Evolutionary conservation across 2,888 invertebrate species (phyloP).

Genomic region (Limnephilus auricula): DNA sequence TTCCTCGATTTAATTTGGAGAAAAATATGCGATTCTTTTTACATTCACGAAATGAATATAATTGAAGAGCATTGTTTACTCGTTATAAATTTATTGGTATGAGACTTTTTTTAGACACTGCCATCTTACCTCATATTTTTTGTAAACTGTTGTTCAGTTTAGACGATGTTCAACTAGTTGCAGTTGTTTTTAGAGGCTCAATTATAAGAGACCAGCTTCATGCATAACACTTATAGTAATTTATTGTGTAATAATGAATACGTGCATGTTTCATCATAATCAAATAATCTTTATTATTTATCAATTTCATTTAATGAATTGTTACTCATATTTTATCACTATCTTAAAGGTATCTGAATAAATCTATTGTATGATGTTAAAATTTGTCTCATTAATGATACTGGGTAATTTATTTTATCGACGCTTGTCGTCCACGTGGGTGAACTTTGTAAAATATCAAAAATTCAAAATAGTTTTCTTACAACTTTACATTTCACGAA

Average conservation of each 20-base stretch:
- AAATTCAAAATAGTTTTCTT: no score
- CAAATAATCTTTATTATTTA: neutral
- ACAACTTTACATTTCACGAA: no score
- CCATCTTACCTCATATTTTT: neutral
- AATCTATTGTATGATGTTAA: neutral
- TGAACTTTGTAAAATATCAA: no score
- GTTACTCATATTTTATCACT: neutral
- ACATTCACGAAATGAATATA: neutral
- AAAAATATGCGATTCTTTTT: neutral
- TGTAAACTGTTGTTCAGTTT: neutral
- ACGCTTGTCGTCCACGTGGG: neutral
- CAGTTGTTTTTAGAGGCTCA: neutral
- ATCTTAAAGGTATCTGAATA: neutral
- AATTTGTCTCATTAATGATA: neutral
- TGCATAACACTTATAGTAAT: neutral
- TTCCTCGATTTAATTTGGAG: neutral
- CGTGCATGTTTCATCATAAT: neutral
- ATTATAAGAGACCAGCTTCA: neutral
- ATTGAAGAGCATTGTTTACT: neutral
- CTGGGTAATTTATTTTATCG: neutral
- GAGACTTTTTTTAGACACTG: neutral
- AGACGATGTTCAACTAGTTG: neutral
- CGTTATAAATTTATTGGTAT: neutral
- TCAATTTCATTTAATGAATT: neutral
- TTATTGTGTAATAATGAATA: neutral